Conservation (phyloP, 2,888 invertebrate genomes). For the Helicoverpa assulta region DNA sequence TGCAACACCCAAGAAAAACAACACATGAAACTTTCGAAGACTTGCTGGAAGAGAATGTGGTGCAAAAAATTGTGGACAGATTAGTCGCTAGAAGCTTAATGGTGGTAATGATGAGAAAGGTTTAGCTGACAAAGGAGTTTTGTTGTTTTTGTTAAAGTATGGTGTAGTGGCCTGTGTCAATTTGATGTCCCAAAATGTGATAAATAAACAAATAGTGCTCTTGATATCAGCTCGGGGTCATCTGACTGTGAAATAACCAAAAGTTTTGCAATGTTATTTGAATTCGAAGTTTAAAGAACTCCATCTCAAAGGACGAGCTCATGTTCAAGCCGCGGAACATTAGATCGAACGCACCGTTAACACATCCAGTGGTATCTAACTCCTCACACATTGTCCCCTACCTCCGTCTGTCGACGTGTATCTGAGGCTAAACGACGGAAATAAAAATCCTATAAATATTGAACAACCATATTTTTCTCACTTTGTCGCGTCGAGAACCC, state of each 20-base stretch:
- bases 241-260: neutral
- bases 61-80: conserved; percentile 11
- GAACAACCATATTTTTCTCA: conserved; percentile 89
- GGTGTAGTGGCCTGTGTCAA: too few species aligned
- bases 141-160: too few species aligned
- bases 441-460: conserved; percentile 90
- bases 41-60: conserved; percentile 50
- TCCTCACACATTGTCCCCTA: conserved; percentile 70
- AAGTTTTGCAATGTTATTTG: neutral
- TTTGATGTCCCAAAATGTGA: too few species aligned
- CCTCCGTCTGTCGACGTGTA: conserved; percentile 76
- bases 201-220: neutral
- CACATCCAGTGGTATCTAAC: conserved; percentile 66
- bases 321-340: conserved; percentile 18
- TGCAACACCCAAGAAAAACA: conserved; percentile 85
- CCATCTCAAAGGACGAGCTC: neutral
- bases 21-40: conserved; percentile 56
- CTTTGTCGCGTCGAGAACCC: conserved; percentile 84
- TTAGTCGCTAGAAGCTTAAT: too few species aligned
- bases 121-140: neutral
- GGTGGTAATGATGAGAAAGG: neutral
- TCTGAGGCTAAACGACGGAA: conserved; percentile 86
- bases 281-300: conserved; percentile 10
- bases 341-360: conserved; percentile 26
- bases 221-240: neutral